Conservation (phyloP, 2,113 vertebrate species). For the Climacteris rufus region DNA sequence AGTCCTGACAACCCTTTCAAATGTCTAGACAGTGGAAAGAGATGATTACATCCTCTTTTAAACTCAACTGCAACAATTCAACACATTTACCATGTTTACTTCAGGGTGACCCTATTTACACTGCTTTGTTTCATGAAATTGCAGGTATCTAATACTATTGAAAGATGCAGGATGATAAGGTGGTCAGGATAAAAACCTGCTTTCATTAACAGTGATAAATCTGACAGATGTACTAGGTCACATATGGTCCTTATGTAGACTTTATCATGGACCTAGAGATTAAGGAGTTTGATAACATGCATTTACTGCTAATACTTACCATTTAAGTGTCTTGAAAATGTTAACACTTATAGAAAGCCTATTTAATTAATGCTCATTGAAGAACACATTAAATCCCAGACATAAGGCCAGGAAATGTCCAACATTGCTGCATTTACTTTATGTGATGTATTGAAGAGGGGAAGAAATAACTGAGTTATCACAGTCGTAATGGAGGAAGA, state of each 20-base stretch:
- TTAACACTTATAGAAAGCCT: not conserved
- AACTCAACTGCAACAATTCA: constrained; percentile 16
- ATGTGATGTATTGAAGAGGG: not conserved
- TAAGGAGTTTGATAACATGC: not conserved
- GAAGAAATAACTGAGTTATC: not conserved
- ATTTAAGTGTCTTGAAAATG: not conserved
- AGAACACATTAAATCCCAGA: not conserved
- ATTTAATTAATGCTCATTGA: not conserved
- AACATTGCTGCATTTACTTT: not conserved
- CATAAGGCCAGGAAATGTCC: not conserved
- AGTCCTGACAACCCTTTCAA: constrained; percentile 61
- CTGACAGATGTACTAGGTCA: not conserved
- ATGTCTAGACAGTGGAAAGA: constrained; percentile 21
- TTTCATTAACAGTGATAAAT: not conserved
- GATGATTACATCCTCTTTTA: constrained; percentile 22
- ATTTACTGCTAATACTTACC: not conserved
- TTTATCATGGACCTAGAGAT: not conserved
- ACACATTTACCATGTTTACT: not conserved
- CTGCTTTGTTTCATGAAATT: not conserved
- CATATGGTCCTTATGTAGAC: not conserved
- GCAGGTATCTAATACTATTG: not conserved
- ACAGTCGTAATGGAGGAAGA: not conserved
- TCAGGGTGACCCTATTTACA: not conserved
- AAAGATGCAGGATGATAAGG: not conserved
- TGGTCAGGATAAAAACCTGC: not conserved